Evolutionary conservation across 2,888 invertebrate genomes (phyloP), one percentile per base, ranked within the genome.

Genomic region (Spatulosminthurus flaviceps): DNA sequence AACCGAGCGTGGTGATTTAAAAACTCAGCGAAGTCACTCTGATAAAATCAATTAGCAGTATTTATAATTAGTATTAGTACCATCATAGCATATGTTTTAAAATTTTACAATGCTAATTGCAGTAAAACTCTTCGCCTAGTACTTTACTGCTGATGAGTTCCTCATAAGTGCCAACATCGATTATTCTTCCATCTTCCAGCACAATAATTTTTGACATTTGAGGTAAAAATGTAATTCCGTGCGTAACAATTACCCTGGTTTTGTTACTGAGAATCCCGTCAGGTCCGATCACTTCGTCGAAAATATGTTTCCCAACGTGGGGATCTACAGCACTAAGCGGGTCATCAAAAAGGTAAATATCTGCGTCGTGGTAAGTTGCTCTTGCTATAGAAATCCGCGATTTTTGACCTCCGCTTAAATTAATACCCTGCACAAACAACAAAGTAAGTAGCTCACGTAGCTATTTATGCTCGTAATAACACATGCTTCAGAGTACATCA

Each of bases 401-500:
- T 21, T 60, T 97, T 87, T 95, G 97, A 5, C 97, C 97, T 22
- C 97, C 97, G n/a, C 94, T 94, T 83, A 95, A 88, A 87, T 93
- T 94, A 81, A 94, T 93, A 87, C 95, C 95, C 91, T 87, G 51
- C 73, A 79, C 74, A 78, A 77, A 67, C 42, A n/a, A 67, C 29
- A 64, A 34, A 11, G 21, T 66, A 34, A 41, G 19, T 66, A 21
- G 11, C n/a, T 43, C 9, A 43, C 43, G 19, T 43, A 19, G 43
- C 43, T 43, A 43, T 7, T n/a, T n/a, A n/a, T n/a, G n/a, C n/a
- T n/a, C n/a, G n/a, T n/a, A n/a, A n/a, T n/a, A n/a, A n/a, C n/a
- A n/a, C n/a, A n/a, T n/a, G n/a, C n/a, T n/a, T n/a, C n/a, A n/a
- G n/a, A n/a, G n/a, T n/a, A n/a, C n/a, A n/a, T n/a, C n/a, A n/a